Evolutionary conservation across 37 sponge, comb jelly and placozoan genomes (phyloP), one percentile per base, ranked within the genome.

Genomic region (Geodia barretti): DNA sequence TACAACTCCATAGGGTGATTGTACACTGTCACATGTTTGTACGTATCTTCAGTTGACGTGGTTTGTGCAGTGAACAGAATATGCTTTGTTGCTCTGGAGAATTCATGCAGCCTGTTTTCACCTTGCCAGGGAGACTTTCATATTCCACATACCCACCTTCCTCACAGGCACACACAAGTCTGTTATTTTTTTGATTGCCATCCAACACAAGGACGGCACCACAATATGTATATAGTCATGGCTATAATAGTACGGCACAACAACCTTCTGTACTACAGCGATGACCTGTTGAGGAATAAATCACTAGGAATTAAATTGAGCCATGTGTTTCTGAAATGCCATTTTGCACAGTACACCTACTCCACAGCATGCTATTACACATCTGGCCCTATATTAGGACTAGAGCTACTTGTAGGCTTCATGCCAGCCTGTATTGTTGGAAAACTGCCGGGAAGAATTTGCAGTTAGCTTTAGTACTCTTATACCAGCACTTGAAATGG

Each of bases 181-280:
- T 32, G 39, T 70, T 31, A 59, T 81, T 81, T 59, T 81, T 81
- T 62, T 62, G 62, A 32, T 81, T 81, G 23, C 81, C 81, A 81
- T 81, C 81, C 17, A 81, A 20, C 2, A 81, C 81, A 3, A 81
- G 63, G 4, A 71, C 81, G 20, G 60, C 20, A 39, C 72, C 71
- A 70, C 81, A 81, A n/a, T n/a, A n/a, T n/a, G n/a, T n/a, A n/a
- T n/a, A n/a, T n/a, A n/a, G n/a, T n/a, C n/a, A n/a, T n/a, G n/a
- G n/a, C n/a, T n/a, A n/a, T n/a, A n/a, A n/a, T n/a, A 81, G 63
- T 5, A 71, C 81, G 20, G 60, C 20, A 39, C 72, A 60, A 70
- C 81, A 81, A 30, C 81, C 81, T n/a, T 41, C n/a, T 26, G 8
- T 33, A 34, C 47, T 11, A 31, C 81, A 81, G 3, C 72, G 58